A percentile compares a stretch with the other conserved stretches of the same genome.
Conservation (phyloP, 1,140 invertebrate species). For the Melipona quadrifasciata region DNA sequence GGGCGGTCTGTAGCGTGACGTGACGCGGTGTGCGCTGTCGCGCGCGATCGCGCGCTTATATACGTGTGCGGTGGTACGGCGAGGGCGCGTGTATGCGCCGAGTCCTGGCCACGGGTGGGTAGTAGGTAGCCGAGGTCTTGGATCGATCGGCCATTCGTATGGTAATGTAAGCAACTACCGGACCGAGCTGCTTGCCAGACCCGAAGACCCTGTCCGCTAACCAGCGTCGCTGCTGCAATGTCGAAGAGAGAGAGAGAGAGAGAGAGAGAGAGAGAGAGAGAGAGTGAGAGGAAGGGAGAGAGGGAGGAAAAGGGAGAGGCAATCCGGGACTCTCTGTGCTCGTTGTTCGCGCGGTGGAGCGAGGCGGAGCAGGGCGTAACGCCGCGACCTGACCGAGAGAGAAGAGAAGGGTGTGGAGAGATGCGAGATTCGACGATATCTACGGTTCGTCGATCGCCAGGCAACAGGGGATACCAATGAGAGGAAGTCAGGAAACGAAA, state of each 20-base stretch:
- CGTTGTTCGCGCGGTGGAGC: conserved; percentile 13
- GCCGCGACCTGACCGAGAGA: neutral
- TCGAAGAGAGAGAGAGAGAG: conserved; percentile 58
- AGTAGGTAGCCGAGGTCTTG: conserved; percentile 64
- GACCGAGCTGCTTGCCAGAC: conserved; percentile 75
- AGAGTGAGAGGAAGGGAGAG: conserved; percentile 55
- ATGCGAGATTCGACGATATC: conserved; percentile 50
- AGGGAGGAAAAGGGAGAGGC: conserved; percentile 32
- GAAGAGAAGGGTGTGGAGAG: conserved; percentile 16
- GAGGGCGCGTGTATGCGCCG: neutral
- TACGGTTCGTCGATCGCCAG: conserved; percentile 54
- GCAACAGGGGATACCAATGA: conserved; percentile 53
- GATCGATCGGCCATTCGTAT: conserved; percentile 80
- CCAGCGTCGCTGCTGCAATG: conserved; percentile 53
- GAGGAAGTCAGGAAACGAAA: conserved; percentile 69
- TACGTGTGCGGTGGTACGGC: conserved; percentile 10
- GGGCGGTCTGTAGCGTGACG: neutral
- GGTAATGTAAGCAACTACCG: conserved; percentile 79
- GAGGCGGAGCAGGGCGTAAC: conserved; percentile 8
- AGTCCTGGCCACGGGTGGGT: conserved; percentile 41
- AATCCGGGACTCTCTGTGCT: conserved; percentile 38
- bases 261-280: neutral
- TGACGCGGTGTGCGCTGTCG: neutral
- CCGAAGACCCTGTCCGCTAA: conserved; percentile 65
- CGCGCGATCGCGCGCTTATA: conserved; percentile 6